Evolutionary conservation across 1,140 invertebrate species (phyloP), one percentile per base, ranked within the genome.

Genomic region (Apis dorsata): DNA sequence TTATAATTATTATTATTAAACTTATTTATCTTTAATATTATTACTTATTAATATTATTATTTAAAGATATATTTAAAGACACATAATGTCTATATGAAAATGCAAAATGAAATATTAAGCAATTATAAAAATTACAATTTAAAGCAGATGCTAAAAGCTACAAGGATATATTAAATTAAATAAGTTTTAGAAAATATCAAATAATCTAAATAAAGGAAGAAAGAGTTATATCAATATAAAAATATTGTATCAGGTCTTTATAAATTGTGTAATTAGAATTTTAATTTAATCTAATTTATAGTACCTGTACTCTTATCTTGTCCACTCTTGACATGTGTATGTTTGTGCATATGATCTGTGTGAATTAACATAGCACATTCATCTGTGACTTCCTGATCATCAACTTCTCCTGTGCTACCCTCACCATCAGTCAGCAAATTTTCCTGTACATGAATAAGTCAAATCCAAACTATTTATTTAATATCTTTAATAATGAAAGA

Each of bases 361-460:
- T 97, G 96, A 76, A 98, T 95, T 44, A 98, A 94, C 91, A 97
- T 96, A 80, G 97, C 97, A 91, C 97, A 97, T 93, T 98, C 97
- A 93, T 98, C 97, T 62, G 97, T 96, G 34, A 97, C 95, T 93
- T 97, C 97, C 74, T 94, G 93, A 90, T 96, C 95, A 92, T 96
- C 96, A 75, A 94, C 93, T 85, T 95, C 95, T 68, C 91, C 93
- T 59, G 91, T 93, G 85, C 95, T 95, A 89, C 95, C 95, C 90
- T 96, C 96, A 86, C 95, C 95, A 86, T 95, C 95, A 65, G 95
- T 95, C 86, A 95, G 93, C 83, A 95, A 92, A 92, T 95, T 94
- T 91, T 96, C 95, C 95, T 95, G 91, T 85, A 88, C 77, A 91
- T 85, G 83, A 90, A 83, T 83, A 81, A 81, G 68, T 63, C 34